Percentiles rank a stretch among this genome's conserved stretches.
Conservation (phyloP, 2,797 vertebrate genomes). For the Orestias chungarensis region DNA sequence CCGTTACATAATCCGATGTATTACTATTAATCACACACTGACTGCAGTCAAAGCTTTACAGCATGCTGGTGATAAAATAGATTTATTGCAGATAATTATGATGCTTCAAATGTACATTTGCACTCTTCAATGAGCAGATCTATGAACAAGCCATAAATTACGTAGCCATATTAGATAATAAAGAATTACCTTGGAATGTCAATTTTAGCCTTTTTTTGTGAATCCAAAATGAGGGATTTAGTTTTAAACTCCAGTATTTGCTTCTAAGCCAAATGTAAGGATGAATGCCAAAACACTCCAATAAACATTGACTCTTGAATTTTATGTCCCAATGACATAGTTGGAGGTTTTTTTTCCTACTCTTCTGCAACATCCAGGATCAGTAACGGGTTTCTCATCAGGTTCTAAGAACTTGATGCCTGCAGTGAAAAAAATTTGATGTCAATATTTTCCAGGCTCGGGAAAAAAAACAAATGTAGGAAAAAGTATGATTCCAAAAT, state of each 20-base stretch:
- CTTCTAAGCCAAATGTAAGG: slow-evolving; percentile 52
- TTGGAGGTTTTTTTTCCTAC: slow-evolving; percentile 13
- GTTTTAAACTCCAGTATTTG: slow-evolving; percentile 66
- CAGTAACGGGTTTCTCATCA: slow-evolving; percentile 3
- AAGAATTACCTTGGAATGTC: slow-evolving; percentile 52
- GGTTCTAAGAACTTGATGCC: slow-evolving; percentile 26
- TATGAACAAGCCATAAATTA: slow-evolving; percentile 65
- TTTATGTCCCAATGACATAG: slow-evolving; percentile 24
- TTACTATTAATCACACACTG: slow-evolving; percentile 14
- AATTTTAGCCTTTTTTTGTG: slow-evolving; percentile 24
- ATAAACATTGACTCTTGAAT: slow-evolving; percentile 57
- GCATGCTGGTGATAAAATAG: slow-evolving; percentile 26
- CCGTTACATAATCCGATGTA: slow-evolving; percentile 24
- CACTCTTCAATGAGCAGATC: slow-evolving; percentile 39
- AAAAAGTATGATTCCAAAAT: no score
- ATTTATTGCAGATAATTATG: slow-evolving; percentile 46
- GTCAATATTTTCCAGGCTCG: not conserved
- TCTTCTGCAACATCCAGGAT: not conserved
- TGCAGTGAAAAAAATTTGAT: not conserved
- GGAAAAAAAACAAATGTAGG: no score
- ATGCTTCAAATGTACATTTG: slow-evolving; percentile 40
- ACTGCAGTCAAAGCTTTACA: slow-evolving; percentile 26
- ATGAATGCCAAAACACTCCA: slow-evolving; percentile 50
- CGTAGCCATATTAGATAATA: slow-evolving; percentile 55
- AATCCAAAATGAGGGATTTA: slow-evolving; percentile 50